phyloP scores from a whole-genome alignment of 2,888 invertebrate genomes.

The Crioceris asparagi region DNA sequence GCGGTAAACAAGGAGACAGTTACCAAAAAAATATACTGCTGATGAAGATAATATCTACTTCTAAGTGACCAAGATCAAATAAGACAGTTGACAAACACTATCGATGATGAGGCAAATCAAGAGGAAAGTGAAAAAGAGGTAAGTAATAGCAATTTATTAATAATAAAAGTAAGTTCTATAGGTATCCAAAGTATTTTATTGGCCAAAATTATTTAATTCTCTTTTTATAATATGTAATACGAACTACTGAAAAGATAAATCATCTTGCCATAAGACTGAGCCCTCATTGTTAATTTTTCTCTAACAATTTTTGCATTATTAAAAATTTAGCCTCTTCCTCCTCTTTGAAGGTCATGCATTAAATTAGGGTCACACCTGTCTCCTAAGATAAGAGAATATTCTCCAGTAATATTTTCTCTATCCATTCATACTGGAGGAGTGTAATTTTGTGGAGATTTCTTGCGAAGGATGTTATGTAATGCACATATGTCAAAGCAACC shows the following conservation, averaged over 20 bases:
- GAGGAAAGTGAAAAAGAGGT: neutral
- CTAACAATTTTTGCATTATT: neutral
- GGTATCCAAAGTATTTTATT: too few species aligned
- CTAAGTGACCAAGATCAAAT: neutral
- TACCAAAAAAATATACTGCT: constrained; percentile 3
- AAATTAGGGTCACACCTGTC: constrained; percentile 5
- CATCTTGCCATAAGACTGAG: constrained; percentile 3
- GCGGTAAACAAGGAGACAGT: constrained; percentile 5
- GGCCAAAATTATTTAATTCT: constrained; percentile 2
- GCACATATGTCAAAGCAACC: constrained; percentile 14
- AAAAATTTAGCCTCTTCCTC: constrained; percentile 1
- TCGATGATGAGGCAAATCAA: neutral
- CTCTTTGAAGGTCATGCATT: constrained; percentile 1
- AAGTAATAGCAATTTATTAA: too few species aligned
- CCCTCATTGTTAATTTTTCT: constrained; percentile 2
- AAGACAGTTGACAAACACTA: neutral
- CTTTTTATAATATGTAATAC: too few species aligned
- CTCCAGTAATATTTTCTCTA: constrained; percentile 13
- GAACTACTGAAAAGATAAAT: too few species aligned
- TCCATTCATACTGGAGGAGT: constrained; percentile 6
- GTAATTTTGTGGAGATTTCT: constrained; percentile 6
- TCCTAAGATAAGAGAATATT: constrained; percentile 9
- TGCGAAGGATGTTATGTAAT: constrained; percentile 14
- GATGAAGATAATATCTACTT: neutral
- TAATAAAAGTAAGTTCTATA: too few species aligned